Evolutionary conservation across 2,797 vertebrate species (phyloP).

Genomic region (Catostomus latipinnis): DNA sequence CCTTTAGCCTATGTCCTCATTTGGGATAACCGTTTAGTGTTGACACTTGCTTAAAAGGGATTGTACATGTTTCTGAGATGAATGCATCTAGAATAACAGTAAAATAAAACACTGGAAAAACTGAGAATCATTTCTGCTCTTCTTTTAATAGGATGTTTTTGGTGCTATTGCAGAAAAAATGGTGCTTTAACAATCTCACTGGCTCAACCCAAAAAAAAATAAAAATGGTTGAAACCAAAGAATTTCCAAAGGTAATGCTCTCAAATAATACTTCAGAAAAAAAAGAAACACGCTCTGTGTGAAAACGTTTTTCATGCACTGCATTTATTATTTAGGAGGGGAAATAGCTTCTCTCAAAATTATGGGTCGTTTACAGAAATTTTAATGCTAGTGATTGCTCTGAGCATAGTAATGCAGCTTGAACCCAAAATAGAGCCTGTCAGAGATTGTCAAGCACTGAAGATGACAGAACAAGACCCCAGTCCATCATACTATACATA

Average conservation of each 20-base stretch:
- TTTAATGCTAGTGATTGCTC: conserved; percentile 68
- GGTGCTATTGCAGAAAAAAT: too few species aligned
- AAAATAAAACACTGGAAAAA: not conserved
- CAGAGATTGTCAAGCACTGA: conserved; percentile 68
- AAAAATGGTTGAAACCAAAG: not conserved
- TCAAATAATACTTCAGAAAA: not conserved
- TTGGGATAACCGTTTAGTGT: not conserved
- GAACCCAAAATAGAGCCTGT: conserved; percentile 73
- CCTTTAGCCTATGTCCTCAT: too few species aligned
- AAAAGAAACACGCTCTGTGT: not conserved
- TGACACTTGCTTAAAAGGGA: not conserved
- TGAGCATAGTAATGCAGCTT: conserved; percentile 67
- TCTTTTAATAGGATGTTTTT: not conserved
- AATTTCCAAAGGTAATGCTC: not conserved
- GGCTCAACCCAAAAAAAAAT: too few species aligned
- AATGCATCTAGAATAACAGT: not conserved
- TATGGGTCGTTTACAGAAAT: conserved; percentile 35
- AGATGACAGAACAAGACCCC: conserved; percentile 69
- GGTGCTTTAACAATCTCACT: too few species aligned
- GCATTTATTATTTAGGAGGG: conserved; percentile 76
- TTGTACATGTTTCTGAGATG: not conserved
- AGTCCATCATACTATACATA: conserved; percentile 19
- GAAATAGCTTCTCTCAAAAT: conserved; percentile 67
- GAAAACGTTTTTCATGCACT: not conserved
- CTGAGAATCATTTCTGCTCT: not conserved